phyloP scores from a whole-genome alignment of 2,797 vertebrate genomes.

The Cossypha niveicapilla region DNA sequence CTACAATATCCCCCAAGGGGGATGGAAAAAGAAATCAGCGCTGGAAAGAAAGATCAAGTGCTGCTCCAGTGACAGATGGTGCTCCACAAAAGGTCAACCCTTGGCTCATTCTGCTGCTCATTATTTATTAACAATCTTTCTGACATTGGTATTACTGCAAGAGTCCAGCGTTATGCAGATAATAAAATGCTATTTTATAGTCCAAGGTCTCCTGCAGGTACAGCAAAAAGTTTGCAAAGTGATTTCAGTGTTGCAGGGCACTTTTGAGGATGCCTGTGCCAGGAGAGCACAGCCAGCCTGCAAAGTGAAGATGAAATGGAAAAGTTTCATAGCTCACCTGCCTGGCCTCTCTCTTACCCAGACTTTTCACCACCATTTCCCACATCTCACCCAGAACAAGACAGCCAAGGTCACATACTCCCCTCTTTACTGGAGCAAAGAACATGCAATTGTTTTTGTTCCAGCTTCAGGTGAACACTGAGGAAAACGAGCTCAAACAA shows the following conservation, averaged over 20 bases:
- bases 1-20: neutral
- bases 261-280: neutral
- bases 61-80: slow-evolving; percentile 61
- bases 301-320: neutral
- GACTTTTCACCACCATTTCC: neutral
- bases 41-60: slow-evolving; percentile 52
- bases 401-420: neutral
- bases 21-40: neutral
- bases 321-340: neutral
- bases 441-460: neutral
- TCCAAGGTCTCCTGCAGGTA: slow-evolving; percentile 69
- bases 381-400: neutral
- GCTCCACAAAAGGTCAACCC: slow-evolving; percentile 71
- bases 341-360: neutral
- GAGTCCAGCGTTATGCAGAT: slow-evolving; percentile 54
- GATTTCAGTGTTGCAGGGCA: slow-evolving; percentile 36
- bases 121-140: slow-evolving; percentile 74
- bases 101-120: slow-evolving; percentile 64
- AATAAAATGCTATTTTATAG: slow-evolving; percentile 65
- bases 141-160: slow-evolving; percentile 49
- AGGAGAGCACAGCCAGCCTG: neutral
- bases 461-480: neutral
- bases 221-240: slow-evolving; percentile 64
- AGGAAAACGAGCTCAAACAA: neutral
- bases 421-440: neutral